Percentiles rank a stretch among this genome's conserved stretches.
Evolutionary conservation across 2,797 vertebrate genomes (phyloP).

Genomic region (Brotula barbata): DNA sequence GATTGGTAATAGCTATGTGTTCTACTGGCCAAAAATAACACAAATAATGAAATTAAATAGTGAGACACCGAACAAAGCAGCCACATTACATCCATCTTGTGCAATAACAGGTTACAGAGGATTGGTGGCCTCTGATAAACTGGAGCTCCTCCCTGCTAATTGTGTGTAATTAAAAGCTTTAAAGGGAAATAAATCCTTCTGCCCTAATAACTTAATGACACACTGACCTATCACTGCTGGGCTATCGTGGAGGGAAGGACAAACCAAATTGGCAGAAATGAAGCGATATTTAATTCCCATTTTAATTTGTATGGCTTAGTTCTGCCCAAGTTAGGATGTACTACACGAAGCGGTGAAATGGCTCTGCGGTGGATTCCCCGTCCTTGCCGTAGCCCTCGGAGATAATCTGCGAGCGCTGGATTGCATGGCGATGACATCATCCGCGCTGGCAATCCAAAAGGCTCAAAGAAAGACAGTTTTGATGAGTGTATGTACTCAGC

Average conservation of each 20-base stretch:
- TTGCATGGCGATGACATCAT: slow-evolving; percentile 41
- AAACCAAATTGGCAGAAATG: background rate
- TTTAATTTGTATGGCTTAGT: background rate
- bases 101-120: too few relatives aligned
- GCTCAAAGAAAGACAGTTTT: slow-evolving; percentile 4
- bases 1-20: too few relatives aligned
- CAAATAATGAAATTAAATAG: too few relatives aligned
- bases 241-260: background rate
- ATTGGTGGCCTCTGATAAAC: too few relatives aligned
- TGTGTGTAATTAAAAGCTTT: slow-evolving; percentile 9
- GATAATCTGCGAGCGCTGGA: slow-evolving; percentile 2
- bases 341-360: background rate
- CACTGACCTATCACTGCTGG: slow-evolving; percentile 9
- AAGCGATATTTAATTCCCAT: slow-evolving; percentile 5
- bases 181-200: slow-evolving; percentile 8
- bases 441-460: slow-evolving; percentile 9
- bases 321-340: background rate
- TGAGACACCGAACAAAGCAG: too few relatives aligned
- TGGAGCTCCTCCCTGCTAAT: background rate
- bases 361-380: background rate
- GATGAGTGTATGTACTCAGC: slow-evolving; percentile 7
- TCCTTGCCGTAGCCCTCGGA: background rate
- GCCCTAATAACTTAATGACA: slow-evolving; percentile 2
- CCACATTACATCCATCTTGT: too few relatives aligned
- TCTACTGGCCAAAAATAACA: too few relatives aligned